Base-by-base conservation (phyloP, 2,797 vertebrate species). In the Cercopithecus hamlyni region DNA sequence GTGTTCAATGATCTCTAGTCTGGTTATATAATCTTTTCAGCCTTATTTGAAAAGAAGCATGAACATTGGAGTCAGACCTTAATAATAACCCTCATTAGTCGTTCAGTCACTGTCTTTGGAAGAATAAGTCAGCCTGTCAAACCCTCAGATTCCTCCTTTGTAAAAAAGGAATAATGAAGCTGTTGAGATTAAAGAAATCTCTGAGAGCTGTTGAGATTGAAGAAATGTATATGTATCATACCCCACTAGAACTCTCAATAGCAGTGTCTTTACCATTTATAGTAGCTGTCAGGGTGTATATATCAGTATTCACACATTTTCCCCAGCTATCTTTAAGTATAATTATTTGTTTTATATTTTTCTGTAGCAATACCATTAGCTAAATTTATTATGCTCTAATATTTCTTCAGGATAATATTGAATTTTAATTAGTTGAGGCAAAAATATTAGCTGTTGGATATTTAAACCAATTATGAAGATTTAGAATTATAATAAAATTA, bases 401-500 rank as follows among this genome's bases (percentile, higher is more conserved):
- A 14, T 72, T 41, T 73, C 39, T 50, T 83, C 36, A 52, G 20
- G 41, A 39, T 67, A 45, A 50, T 77, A 20, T 50, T 87, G 70
- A 81, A 36, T 89, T 80, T 41, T 79, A 82, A 43, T 76, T 85
- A 50, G 5, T 88, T 84, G 27, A 50, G 75, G 39, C 26, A 45
- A 48, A 90, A 55, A 48, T 75, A 50, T 6, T 81, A 61, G 19
- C 26, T 86, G 12, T 64, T 82, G 11, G 27, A 22, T 87, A 30
- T 64, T 87, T 70, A 89, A 64, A 36, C 27, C 76, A 88, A 15
- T 7, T 73, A 45, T 48, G 26, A 67, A 86, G 52, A 58, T 96
- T 87, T 89, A 24, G 20, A 73, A 45, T 92, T 92, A 27, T 9
- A 36, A 58, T 85, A 73, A 64, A 85, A 86, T 91, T 36, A 93